Evolutionary conservation across 2,797 vertebrate genomes (phyloP), one percentile per base, ranked within the genome.

Genomic region (Oryzias dopingdopingensis): DNA sequence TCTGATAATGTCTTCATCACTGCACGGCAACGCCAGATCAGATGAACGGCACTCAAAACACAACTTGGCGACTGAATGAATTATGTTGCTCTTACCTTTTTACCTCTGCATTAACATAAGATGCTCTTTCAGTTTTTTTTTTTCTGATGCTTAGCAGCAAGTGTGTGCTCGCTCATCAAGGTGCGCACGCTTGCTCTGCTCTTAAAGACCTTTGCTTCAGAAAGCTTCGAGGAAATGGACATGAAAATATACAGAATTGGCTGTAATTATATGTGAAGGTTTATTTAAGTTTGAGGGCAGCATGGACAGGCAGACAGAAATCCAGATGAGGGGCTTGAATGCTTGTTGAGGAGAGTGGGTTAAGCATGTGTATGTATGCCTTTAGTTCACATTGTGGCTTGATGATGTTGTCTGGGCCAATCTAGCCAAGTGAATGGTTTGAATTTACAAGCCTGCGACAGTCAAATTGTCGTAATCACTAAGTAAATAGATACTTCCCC

Each of bases 401-500:
- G 84, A 88, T 87, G 86, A 88, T 80, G 88, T 85, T 91, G 91
- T 91, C 92, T 88, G 83, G 87, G 83, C 81, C 85, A 92, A 92
- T 92, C 88, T 91, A 71, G 73, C 63, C 10, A 70, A 80, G 67
- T 86, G 87, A 89, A 91, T 91, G 91, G 87, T 91, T 91, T 87
- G 85, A 90, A 90, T 92, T 92, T 91, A 90, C 85, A 77, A 81
- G 86, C 77, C 84, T 60, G 68, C 88, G 88, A 92, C 92, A 92
- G 86, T 91, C 81, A 93, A 93, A 92, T 92, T 90, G 90, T 91
- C 82, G 79, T 93, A 93, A 92, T 93, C 89, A 93, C 88, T 90
- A 89, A 90, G 92, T 92, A 92, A 93, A 93, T 90, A 93, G 91
- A 92, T 91, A 92, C 91, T 93, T 92, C 92, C 91, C 84, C 80